Evolutionary conservation across 23 tunicate genomes (phyloP).

Genomic region (Halocynthia aurantium): DNA sequence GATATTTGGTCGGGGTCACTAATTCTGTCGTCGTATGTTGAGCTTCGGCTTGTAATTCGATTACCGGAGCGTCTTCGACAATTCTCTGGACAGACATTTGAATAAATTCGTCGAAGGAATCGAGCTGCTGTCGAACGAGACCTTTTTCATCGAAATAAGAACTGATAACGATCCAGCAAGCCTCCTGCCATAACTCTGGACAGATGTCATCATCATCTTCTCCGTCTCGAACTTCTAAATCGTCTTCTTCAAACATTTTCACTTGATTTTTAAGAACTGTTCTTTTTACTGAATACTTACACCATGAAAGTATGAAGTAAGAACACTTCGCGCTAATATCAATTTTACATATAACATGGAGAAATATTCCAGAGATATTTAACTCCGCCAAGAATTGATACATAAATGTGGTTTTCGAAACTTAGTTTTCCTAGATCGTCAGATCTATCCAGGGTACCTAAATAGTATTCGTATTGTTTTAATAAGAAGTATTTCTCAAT

Average conservation of each 20-base stretch:
- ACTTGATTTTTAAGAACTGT: too few species aligned
- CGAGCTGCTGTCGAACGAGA: slow-evolving; percentile 96
- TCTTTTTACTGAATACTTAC: too few species aligned
- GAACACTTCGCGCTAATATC: too few species aligned
- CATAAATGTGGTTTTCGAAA: too few species aligned
- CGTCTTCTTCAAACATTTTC: slow-evolving; percentile 32
- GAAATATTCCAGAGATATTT: too few species aligned
- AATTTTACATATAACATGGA: too few species aligned
- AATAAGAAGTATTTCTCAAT: too few species aligned
- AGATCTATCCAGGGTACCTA: too few species aligned
- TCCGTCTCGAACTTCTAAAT: slow-evolving; percentile 49
- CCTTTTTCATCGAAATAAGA: slow-evolving; percentile 99
- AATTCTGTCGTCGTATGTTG: slow-evolving; percentile 90
- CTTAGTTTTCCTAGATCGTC: too few species aligned
- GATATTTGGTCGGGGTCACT: slow-evolving; percentile 85
- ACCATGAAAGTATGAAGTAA: too few species aligned
- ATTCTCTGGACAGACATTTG: slow-evolving; percentile 99
- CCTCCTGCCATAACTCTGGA: slow-evolving; percentile 97
- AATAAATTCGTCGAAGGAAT: slow-evolving; percentile 99
- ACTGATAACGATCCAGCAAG: slow-evolving; percentile 98
- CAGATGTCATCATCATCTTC: slow-evolving; percentile 83
- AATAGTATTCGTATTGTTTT: too few species aligned
- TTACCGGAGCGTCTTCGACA: slow-evolving; percentile 97
- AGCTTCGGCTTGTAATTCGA: slow-evolving; percentile 96
- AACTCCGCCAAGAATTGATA: too few species aligned